Conservation (phyloP, 2,113 vertebrate genomes). For the Piliocolobus tephrosceles region DNA sequence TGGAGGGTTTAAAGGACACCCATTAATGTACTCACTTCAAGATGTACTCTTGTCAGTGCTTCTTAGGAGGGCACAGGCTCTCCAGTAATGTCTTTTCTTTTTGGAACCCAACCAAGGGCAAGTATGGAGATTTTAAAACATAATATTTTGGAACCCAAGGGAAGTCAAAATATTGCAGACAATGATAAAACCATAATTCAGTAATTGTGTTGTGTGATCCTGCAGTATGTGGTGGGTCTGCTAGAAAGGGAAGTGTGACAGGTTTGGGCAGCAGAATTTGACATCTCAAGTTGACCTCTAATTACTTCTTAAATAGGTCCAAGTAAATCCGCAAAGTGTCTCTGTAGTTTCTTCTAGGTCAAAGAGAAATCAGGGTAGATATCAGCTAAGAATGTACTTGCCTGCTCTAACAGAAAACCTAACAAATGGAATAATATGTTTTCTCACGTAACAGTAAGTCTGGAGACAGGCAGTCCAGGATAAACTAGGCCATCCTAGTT, state of each 20-base stretch:
- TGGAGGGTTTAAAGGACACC: conserved; percentile 41
- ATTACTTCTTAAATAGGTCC: neutral
- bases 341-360: neutral
- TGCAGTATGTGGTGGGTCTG: neutral
- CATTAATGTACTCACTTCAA: conserved; percentile 49
- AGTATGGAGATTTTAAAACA: conserved; percentile 60
- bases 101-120: conserved; percentile 61
- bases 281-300: neutral
- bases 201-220: conserved; percentile 37
- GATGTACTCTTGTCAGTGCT: neutral
- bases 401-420: neutral
- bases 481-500: neutral
- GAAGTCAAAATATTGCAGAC: conserved; percentile 60
- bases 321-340: neutral
- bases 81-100: conserved; percentile 44
- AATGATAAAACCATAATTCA: conserved; percentile 57
- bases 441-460: neutral
- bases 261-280: neutral
- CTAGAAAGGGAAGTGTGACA: neutral
- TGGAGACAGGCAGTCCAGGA: neutral
- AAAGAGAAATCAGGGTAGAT: neutral
- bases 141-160: conserved; percentile 48
- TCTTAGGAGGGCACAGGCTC: neutral
- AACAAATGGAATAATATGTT: neutral
- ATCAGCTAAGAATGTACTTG: neutral